Percentiles rank a stretch among this genome's conserved stretches.
Conservation (phyloP, 2,888 invertebrate genomes). For the Stenodera caucasica region DNA sequence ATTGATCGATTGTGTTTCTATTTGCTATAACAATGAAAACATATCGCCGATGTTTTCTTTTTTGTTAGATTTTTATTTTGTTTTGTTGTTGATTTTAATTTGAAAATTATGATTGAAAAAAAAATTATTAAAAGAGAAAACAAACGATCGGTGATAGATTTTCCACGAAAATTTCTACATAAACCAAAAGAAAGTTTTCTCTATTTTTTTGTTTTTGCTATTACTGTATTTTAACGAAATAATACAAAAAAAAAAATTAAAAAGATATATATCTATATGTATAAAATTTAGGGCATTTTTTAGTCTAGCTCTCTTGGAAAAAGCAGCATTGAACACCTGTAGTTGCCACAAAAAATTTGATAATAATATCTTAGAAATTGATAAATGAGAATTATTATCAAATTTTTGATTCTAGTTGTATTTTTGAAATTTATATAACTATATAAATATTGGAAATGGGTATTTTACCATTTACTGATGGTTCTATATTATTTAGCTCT, state of each 20-base stretch:
- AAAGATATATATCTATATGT: constrained; percentile 24
- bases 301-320: constrained; percentile 38
- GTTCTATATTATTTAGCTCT: constrained; percentile 29
- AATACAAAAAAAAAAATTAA: constrained; percentile 3
- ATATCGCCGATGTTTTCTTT: constrained; percentile 11
- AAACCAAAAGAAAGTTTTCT: constrained; percentile 9
- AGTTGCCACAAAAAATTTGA: constrained; percentile 25
- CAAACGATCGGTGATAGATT: constrained; percentile 21
- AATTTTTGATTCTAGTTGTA: constrained; percentile 29
- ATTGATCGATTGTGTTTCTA: constrained; percentile 4
- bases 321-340: constrained; percentile 40
- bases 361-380: not conserved
- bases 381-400: not conserved
- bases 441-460: constrained; percentile 42
- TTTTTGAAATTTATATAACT: constrained; percentile 39
- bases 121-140: constrained; percentile 20
- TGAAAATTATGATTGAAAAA: constrained; percentile 19
- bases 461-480: constrained; percentile 36
- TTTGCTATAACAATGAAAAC: not conserved
- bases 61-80: constrained; percentile 12
- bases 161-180: not conserved
- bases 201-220: constrained; percentile 21
- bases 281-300: constrained; percentile 40
- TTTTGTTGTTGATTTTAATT: constrained; percentile 26
- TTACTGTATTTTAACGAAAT: constrained; percentile 24